A percentile compares a stretch with the other conserved stretches of the same genome.
Conservation (phyloP, 2,797 vertebrate species). For the Percopsis omiscomaycus region DNA sequence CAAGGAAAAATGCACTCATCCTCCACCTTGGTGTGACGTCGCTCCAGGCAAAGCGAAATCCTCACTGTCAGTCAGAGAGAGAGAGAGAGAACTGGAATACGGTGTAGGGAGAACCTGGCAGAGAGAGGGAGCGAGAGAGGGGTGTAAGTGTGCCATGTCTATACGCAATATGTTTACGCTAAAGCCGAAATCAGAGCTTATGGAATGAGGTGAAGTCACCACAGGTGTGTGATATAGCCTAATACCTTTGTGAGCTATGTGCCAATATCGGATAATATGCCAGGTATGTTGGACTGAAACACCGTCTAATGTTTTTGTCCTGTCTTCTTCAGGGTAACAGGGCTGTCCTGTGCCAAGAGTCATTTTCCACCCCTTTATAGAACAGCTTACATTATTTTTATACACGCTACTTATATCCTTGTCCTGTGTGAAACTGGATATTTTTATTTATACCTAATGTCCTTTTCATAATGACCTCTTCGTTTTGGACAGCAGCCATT, state of each 20-base stretch:
- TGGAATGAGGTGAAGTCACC: slow-evolving; percentile 70
- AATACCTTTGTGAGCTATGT: slow-evolving; percentile 22
- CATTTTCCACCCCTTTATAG: neutral
- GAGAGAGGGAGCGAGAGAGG: slow-evolving; percentile 18
- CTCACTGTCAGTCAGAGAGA: slow-evolving; percentile 67
- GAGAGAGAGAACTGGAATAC: slow-evolving; percentile 45
- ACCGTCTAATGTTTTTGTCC: slow-evolving; percentile 6
- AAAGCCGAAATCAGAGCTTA: slow-evolving; percentile 73
- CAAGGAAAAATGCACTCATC: slow-evolving; percentile 65
- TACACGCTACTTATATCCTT: slow-evolving; percentile 4
- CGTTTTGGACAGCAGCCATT: neutral
- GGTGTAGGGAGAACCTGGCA: slow-evolving; percentile 39
- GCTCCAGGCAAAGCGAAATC: slow-evolving; percentile 74
- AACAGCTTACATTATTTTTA: neutral
- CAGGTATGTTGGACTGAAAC: slow-evolving; percentile 8
- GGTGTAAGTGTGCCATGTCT: neutral
- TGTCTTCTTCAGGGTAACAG: neutral
- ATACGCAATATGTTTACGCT: slow-evolving; percentile 63
- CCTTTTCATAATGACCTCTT: neutral
- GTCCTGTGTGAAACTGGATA: slow-evolving; percentile 1
- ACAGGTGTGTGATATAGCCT: slow-evolving; percentile 57
- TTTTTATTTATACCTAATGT: slow-evolving; percentile 12
- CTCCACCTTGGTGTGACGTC: slow-evolving; percentile 76
- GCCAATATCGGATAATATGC: neutral
- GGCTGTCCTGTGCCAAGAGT: neutral